Conservation (phyloP, 1,140 invertebrate species). For the Schlechtendalia chinensis region DNA sequence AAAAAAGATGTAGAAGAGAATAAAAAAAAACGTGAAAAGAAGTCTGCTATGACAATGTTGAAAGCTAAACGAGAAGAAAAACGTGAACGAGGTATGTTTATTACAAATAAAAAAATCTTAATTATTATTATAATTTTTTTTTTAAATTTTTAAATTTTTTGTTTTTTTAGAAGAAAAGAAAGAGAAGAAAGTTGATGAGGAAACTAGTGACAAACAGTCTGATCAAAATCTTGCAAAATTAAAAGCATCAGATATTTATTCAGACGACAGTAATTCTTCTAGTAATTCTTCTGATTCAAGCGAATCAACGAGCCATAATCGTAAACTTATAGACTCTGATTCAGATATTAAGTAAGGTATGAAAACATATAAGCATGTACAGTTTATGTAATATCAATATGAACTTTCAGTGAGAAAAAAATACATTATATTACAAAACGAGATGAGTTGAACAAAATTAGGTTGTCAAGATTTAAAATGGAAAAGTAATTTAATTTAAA, state of each 20-base stretch:
- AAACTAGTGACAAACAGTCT: conserved; percentile 62
- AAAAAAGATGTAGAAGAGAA: conserved; percentile 88
- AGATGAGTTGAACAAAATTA: conserved; percentile 83
- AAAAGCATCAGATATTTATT: conserved; percentile 79
- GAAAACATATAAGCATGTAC: neutral
- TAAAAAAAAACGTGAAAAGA: conserved; percentile 77
- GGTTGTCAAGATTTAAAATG: conserved; percentile 87
- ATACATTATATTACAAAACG: conserved; percentile 68
- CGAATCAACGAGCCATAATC: neutral
- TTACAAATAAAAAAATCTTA: no score
- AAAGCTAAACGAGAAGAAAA: conserved; percentile 87
- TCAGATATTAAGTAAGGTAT: conserved; percentile 55
- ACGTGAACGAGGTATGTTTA: conserved; percentile 62
- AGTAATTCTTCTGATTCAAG: conserved; percentile 60
- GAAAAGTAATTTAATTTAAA: conserved; percentile 62
- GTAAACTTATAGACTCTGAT: conserved; percentile 55
- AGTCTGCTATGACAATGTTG: conserved; percentile 87
- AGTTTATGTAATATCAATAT: neutral
- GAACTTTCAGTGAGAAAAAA: conserved; percentile 57
- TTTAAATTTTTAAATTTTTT: no score
- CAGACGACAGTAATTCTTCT: conserved; percentile 75
- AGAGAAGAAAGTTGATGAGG: conserved; percentile 58
- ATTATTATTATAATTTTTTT: no score
- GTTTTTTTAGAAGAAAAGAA: conserved; percentile 57
- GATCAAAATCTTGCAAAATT: conserved; percentile 63